A percentile compares a stretch with the other conserved stretches of the same genome.
Evolutionary conservation across 2,888 invertebrate genomes (phyloP).

Genomic region (Apoda limacodes): DNA sequence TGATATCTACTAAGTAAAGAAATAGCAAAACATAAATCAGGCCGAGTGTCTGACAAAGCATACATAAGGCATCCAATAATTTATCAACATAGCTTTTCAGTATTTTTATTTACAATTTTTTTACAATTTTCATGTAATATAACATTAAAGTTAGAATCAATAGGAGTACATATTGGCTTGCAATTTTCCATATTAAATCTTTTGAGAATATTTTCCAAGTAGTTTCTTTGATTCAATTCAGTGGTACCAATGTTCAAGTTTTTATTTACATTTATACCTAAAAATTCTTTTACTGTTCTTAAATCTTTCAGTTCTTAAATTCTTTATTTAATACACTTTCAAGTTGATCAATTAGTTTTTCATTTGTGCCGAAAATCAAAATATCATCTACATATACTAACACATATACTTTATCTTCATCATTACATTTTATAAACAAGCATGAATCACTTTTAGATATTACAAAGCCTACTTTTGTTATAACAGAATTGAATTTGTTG

Average conservation of each 20-base stretch:
- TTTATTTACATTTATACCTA: constrained; percentile 17
- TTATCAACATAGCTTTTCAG: too few relatives aligned
- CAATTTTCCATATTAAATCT: constrained; percentile 16
- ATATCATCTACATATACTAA: constrained; percentile 18
- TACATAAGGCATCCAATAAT: background rate
- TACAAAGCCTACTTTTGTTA: too few relatives aligned
- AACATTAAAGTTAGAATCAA: too few relatives aligned
- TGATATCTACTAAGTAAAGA: constrained; percentile 10
- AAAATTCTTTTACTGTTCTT: constrained; percentile 13
- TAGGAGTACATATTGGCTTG: constrained; percentile 13
- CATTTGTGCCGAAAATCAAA: constrained; percentile 12
- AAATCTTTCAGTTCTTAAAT: constrained; percentile 20
- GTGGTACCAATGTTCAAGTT: constrained; percentile 12
- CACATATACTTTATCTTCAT: constrained; percentile 11
- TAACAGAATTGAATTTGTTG: too few relatives aligned
- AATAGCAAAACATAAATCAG: constrained; percentile 2
- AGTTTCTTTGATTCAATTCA: constrained; percentile 12
- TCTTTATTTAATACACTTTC: constrained; percentile 13
- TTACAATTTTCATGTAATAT: too few relatives aligned
- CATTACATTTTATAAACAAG: too few relatives aligned
- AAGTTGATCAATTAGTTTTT: background rate
- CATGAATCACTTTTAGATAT: too few relatives aligned
- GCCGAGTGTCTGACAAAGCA: background rate
- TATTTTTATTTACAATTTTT: too few relatives aligned
- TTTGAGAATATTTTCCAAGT: constrained; percentile 15